Evolutionary conservation across 1,140 invertebrate genomes (phyloP), one percentile per base, ranked within the genome.

Genomic region (Pectinophora gossypiella): DNA sequence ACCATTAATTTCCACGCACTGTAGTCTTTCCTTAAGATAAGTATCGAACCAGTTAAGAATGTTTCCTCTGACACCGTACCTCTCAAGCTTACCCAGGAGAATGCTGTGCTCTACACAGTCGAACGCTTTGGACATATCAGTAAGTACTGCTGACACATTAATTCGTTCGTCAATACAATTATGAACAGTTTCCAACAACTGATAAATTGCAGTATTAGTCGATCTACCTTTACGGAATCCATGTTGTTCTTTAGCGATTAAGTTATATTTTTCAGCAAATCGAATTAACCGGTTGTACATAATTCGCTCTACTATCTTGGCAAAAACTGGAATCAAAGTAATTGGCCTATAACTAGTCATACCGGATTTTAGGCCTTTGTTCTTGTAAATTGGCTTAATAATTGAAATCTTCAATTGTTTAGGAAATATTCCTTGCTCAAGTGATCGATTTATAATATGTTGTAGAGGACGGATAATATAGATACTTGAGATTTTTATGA

Each of bases 111-210:
- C 4, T 23, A 47, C 45, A 32, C 19, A 32, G 16, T 47, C 45
- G 16, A 23, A 47, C 6, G 45, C 45, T 18, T 47, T 47, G 16
- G n/a, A 16, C 45, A 47, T 47, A 20, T 47, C 45, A 2, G 19
- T 43, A 7, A 18, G 13, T 43, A 43, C 15, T 7, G 19, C 40
- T 19, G 16, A 19, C 4, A 38, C 36, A 4, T 9, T 3, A 9
- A 3, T 10, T n/a, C 36, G 3, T n/a, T 38, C 13, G 36, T 38
- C 36, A 38, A 38, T 38, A 38, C 36, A 38, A 4, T 38, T n/a
- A n/a, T 9, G 4, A 7, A 38, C 5, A 10, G 15, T 43, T 19
- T 43, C 13, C 15, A 43, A 3, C 19, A 43, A 43, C n/a, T 43
- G 15, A 19, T 9, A 43, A 19, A 43, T 43, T 43, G 40, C 40